Conservation (phyloP, 2,113 vertebrate genomes). For the Mixornis gularis region DNA sequence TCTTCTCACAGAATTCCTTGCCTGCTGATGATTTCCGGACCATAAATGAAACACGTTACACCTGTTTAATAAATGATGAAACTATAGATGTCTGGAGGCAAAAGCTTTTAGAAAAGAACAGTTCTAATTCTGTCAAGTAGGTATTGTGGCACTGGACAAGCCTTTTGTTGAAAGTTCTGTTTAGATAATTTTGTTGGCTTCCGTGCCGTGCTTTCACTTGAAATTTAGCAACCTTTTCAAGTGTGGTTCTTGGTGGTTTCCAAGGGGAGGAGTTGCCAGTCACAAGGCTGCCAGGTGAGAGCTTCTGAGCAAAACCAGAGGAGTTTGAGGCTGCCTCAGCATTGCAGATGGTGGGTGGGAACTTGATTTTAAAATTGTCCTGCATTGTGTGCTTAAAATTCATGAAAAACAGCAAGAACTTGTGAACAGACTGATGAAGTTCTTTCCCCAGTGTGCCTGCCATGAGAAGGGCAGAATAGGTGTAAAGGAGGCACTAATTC, state of each 20-base stretch:
- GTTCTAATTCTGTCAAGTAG: conserved; percentile 88
- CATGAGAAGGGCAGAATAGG: neutral
- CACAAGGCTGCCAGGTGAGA: conserved; percentile 13
- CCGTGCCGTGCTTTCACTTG: conserved; percentile 36
- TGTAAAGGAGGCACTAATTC: neutral
- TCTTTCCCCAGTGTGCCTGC: neutral
- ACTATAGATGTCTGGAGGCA: conserved; percentile 88
- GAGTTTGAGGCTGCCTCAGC: neutral
- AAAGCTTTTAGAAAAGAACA: conserved; percentile 85
- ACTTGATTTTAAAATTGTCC: neutral
- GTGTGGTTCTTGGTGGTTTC: neutral
- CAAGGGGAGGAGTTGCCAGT: conserved; percentile 2
- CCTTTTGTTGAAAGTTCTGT: conserved; percentile 25
- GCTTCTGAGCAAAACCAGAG: neutral
- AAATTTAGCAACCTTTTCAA: conserved; percentile 18
- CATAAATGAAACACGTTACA: conserved; percentile 81
- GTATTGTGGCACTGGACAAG: conserved; percentile 58
- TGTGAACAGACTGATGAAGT: neutral
- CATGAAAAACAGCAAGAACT: neutral
- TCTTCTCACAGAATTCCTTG: conserved; percentile 75
- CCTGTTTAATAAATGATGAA: conserved; percentile 87
- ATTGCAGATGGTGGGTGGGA: conserved; percentile 8
- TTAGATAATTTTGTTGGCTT: conserved; percentile 13
- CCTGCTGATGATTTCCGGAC: conserved; percentile 89
- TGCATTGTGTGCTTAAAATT: neutral